A percentile compares a stretch with the other conserved stretches of the same genome.
Conservation (phyloP, 2,888 invertebrate species). For the Watsonalla cultraria region DNA sequence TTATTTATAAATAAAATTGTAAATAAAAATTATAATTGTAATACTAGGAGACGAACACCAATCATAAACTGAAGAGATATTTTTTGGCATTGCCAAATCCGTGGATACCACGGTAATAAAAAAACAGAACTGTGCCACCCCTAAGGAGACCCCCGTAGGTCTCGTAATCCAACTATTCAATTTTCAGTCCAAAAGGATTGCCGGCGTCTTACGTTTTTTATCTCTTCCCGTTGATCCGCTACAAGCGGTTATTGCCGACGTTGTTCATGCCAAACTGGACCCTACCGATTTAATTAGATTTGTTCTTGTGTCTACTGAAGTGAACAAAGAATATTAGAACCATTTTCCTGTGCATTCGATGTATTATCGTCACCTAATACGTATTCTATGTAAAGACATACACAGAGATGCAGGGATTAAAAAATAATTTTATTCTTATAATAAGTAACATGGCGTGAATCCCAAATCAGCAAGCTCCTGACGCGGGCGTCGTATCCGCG, state of each 20-base stretch:
- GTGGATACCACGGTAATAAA: background rate
- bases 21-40: too few species aligned
- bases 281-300: slow-evolving; percentile 25
- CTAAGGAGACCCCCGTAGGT: slow-evolving; percentile 42
- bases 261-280: slow-evolving; percentile 14
- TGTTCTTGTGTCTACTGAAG: slow-evolving; percentile 3
- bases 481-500: too few species aligned
- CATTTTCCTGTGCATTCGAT: background rate
- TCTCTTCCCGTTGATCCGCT: slow-evolving; percentile 52
- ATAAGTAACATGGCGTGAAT: too few species aligned
- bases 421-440: too few species aligned
- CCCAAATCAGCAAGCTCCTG: too few species aligned
- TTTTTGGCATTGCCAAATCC: too few species aligned
- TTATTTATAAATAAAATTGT: too few species aligned
- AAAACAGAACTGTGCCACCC: slow-evolving; percentile 26
- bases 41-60: too few species aligned
- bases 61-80: too few species aligned
- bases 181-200: slow-evolving; percentile 72
- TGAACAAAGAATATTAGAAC: background rate
- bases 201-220: slow-evolving; percentile 67
- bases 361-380: background rate
- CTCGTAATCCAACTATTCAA: slow-evolving; percentile 76
- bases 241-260: slow-evolving; percentile 57
- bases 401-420: too few species aligned
- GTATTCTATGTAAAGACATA: too few species aligned